These are phyloP conservation scores for Alloscopus bannaensis DNA, from an alignment of 2,888 invertebrate genomes.

Conservation along the genomic window DNA sequence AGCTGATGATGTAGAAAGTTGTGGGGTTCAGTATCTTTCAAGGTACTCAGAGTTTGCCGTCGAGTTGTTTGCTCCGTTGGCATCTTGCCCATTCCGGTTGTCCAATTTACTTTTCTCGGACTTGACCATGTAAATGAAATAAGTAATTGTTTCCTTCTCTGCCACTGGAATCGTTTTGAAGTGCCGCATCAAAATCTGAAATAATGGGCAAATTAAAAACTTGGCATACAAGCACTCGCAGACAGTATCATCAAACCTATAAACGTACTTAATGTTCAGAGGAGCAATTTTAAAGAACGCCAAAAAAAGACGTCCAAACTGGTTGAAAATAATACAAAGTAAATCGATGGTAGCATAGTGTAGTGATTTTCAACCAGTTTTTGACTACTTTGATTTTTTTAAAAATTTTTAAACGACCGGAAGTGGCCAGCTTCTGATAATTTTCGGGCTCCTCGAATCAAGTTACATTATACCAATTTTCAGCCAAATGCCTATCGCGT, in stretches of 20 bases:
- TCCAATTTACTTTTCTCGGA: conserved; percentile 92
- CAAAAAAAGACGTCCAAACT: neutral
- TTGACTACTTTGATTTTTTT: too few relatives aligned
- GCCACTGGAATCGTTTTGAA: conserved; percentile 94
- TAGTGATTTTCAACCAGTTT: too few relatives aligned
- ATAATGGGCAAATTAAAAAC: too few relatives aligned
- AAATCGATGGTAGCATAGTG: too few relatives aligned
- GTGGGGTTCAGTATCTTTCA: conserved; percentile 50
- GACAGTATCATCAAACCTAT: neutral
- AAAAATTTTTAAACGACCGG: too few relatives aligned
- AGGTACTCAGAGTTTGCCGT: conserved; percentile 36
- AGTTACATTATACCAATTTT: too few relatives aligned
- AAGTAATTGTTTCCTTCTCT: conserved; percentile 95
- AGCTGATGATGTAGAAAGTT: neutral
- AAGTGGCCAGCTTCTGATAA: too few relatives aligned
- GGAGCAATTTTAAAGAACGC: too few relatives aligned
- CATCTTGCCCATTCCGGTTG: conserved; percentile 80
- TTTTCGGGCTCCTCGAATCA: too few relatives aligned
- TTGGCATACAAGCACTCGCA: too few relatives aligned
- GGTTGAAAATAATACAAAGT: neutral
- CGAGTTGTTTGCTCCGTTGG: conserved; percentile 40
- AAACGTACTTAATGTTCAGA: neutral
- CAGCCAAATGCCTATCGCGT: too few relatives aligned
- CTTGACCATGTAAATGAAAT: conserved; percentile 97
- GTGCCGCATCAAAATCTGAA: conserved; percentile 93